Conservation (phyloP, 2,888 invertebrate genomes). For the Hirtodrosophila cameraria region DNA sequence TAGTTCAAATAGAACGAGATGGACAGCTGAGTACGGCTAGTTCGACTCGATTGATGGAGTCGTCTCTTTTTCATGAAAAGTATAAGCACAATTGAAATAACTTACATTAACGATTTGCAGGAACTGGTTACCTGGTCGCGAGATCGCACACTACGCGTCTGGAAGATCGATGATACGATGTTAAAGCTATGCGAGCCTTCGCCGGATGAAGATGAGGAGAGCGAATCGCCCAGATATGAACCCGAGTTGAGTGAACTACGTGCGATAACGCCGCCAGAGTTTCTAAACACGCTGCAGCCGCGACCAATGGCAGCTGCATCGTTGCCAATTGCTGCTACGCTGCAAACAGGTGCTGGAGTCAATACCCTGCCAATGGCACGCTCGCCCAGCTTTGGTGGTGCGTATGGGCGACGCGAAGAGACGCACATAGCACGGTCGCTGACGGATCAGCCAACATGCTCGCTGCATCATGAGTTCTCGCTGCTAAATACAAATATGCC, state of each 20-base stretch:
- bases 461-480: slow-evolving; percentile 90
- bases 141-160: slow-evolving; percentile 95
- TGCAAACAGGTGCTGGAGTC: slow-evolving; percentile 49
- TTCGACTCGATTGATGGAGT: no score
- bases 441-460: slow-evolving; percentile 83
- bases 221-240: slow-evolving; percentile 68
- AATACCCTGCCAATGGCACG: slow-evolving; percentile 81
- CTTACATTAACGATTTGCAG: no score
- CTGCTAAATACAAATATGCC: slow-evolving; percentile 90
- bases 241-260: slow-evolving; percentile 72
- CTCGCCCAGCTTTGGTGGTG: slow-evolving; percentile 81
- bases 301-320: slow-evolving; percentile 69
- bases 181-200: slow-evolving; percentile 89
- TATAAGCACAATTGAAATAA: no score
- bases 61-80: no score
- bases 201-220: slow-evolving; percentile 61
- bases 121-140: slow-evolving; percentile 97
- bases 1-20: not conserved
- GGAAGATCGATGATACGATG: slow-evolving; percentile 94
- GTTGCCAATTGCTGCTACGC: slow-evolving; percentile 60
- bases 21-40: no score
- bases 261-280: slow-evolving; percentile 72
- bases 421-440: slow-evolving; percentile 81
- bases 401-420: slow-evolving; percentile 66
- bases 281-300: slow-evolving; percentile 67